phyloP scores from a whole-genome alignment of 2,888 invertebrate genomes.

The Drosophila kuntzei region DNA sequence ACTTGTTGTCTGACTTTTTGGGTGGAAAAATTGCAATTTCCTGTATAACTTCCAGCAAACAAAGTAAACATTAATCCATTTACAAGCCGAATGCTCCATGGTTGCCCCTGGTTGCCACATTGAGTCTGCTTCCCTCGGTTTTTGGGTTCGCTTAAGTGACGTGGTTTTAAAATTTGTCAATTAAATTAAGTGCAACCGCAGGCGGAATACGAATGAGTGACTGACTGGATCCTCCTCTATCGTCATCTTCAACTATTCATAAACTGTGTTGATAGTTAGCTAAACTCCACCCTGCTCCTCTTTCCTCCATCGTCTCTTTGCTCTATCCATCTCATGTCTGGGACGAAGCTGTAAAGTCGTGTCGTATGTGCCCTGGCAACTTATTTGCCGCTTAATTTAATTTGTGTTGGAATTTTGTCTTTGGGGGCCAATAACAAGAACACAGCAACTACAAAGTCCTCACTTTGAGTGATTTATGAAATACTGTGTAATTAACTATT shows the following conservation, averaged over 20 bases:
- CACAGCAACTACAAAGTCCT: constrained; percentile 24
- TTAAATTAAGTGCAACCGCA: constrained; percentile 86
- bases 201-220: constrained; percentile 79
- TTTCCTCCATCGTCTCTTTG: constrained; percentile 1
- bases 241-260: constrained; percentile 76
- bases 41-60: constrained; percentile 73
- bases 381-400: constrained; percentile 81
- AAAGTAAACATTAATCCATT: constrained; percentile 83
- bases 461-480: constrained; percentile 73
- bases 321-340: constrained; percentile 4
- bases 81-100: constrained; percentile 55
- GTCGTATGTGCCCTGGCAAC: constrained; percentile 74
- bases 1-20: constrained; percentile 80
- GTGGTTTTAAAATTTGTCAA: constrained; percentile 84
- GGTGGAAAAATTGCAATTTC: constrained; percentile 81
- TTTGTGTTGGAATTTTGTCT: constrained; percentile 73
- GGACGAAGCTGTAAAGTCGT: constrained; percentile 48
- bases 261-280: constrained; percentile 76
- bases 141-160: constrained; percentile 64
- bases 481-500: constrained; percentile 78
- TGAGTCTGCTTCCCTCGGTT: constrained; percentile 6
- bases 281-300: constrained; percentile 7
- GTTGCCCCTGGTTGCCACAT: constrained; percentile 32
- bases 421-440: constrained; percentile 39
- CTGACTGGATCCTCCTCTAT: constrained; percentile 25